phyloP scores from a whole-genome alignment of 2,888 invertebrate species.

The Eupsilia transversa region DNA sequence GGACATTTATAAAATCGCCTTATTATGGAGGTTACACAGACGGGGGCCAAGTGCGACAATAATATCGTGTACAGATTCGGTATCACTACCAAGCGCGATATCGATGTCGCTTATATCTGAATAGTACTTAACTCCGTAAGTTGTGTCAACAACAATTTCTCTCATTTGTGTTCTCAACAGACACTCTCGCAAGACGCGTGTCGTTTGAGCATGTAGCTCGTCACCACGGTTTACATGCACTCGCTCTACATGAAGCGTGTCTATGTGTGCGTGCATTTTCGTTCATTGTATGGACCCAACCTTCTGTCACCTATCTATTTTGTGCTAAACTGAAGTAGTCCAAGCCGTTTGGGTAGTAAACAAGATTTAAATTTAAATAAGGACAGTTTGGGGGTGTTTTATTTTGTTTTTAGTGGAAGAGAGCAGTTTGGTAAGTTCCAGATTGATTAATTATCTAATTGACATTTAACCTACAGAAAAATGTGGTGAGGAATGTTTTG shows the following conservation, averaged over 20 bases:
- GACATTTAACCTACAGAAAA: neutral
- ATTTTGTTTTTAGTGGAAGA: constrained; percentile 23
- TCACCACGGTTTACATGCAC: neutral
- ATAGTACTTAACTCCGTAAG: no score
- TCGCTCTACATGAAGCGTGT: neutral
- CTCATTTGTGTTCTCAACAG: neutral
- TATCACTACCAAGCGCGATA: no score
- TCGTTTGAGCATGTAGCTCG: no score
- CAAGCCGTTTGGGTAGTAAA: constrained; percentile 56
- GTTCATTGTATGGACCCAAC: rapidly evolving
- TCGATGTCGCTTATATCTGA: no score
- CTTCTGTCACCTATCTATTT: constrained; percentile 12
- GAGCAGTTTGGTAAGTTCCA: neutral
- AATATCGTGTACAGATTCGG: no score
- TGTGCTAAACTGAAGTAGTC: constrained; percentile 41
- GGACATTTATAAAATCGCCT: no score
- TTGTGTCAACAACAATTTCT: neutral
- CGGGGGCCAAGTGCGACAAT: no score
- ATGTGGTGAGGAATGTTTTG: neutral
- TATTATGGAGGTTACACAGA: no score
- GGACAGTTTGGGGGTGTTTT: constrained; percentile 26
- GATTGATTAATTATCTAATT: neutral
- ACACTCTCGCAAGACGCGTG: neutral
- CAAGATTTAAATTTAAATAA: constrained; percentile 61
- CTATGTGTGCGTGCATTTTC: neutral